These are phyloP conservation scores for Tiliacea citrago DNA, from an alignment of 2,888 invertebrate genomes.

Conservation along the genomic window DNA sequence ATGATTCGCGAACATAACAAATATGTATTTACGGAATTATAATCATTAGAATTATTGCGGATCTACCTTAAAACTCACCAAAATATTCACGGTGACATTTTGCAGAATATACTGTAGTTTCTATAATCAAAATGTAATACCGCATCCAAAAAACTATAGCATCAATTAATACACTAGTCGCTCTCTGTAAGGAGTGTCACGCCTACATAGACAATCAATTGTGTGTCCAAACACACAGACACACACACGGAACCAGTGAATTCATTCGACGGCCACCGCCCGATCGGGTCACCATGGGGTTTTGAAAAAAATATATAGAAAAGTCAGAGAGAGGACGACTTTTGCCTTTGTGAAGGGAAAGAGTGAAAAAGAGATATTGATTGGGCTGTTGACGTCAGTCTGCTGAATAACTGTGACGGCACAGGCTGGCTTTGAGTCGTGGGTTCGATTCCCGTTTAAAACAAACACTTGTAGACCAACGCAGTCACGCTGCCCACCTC, in stretches of 20 bases:
- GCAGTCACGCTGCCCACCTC: neutral
- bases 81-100: too few species aligned
- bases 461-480: too few species aligned
- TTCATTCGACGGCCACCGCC: conserved; percentile 56
- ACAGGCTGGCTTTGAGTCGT: neutral
- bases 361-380: neutral
- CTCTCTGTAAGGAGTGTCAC: conserved; percentile 67
- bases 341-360: conserved; percentile 19
- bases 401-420: conserved; percentile 9
- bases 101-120: too few species aligned
- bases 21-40: too few species aligned
- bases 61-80: too few species aligned
- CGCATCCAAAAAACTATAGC: conserved; percentile 63
- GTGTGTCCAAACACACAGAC: conserved; percentile 66
- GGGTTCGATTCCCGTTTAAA: conserved; percentile 3
- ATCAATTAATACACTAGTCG: conserved; percentile 68
- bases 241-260: conserved; percentile 44
- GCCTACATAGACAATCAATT: conserved; percentile 77
- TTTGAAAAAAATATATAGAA: conserved; percentile 45
- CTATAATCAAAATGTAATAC: conserved; percentile 34
- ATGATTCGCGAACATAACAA: too few species aligned
- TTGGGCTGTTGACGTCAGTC: neutral
- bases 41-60: too few species aligned
- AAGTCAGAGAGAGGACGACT: conserved; percentile 36
- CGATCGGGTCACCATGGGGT: conserved; percentile 58